These are phyloP conservation scores for Cacatua alba DNA, from an alignment of 2,113 vertebrate species.

Conservation along the genomic window DNA sequence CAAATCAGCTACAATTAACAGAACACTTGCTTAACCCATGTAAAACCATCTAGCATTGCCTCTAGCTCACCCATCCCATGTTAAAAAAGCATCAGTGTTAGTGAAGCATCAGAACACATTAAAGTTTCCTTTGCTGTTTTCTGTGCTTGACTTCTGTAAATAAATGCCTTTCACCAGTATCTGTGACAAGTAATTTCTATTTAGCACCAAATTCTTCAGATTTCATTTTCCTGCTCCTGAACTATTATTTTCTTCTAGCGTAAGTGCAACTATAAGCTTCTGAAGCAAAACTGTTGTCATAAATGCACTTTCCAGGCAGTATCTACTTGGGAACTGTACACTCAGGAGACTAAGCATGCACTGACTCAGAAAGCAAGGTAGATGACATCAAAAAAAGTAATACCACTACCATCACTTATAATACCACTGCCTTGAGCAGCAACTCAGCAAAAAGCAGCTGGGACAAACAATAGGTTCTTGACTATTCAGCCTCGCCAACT, in stretches of 20 bases:
- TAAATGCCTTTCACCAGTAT: not conserved
- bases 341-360: not conserved
- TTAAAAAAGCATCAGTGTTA: not conserved
- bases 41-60: not conserved
- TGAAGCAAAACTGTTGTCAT: not conserved
- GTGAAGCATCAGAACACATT: not conserved
- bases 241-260: not conserved
- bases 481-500: accelerated
- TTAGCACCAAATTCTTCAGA: not conserved
- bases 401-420: not conserved
- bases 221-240: not conserved
- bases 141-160: not conserved
- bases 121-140: not conserved
- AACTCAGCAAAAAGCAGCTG: not conserved
- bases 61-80: not conserved
- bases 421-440: not conserved
- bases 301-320: not conserved
- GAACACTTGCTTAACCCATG: not conserved
- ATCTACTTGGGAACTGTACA: not conserved
- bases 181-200: not conserved
- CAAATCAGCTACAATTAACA: not conserved
- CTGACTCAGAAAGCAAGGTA: not conserved
- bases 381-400: not conserved
- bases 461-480: not conserved
- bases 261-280: not conserved